These are phyloP conservation scores for Ametastegia equiseti DNA, from an alignment of 2,888 invertebrate genomes.

Conservation along the genomic window DNA sequence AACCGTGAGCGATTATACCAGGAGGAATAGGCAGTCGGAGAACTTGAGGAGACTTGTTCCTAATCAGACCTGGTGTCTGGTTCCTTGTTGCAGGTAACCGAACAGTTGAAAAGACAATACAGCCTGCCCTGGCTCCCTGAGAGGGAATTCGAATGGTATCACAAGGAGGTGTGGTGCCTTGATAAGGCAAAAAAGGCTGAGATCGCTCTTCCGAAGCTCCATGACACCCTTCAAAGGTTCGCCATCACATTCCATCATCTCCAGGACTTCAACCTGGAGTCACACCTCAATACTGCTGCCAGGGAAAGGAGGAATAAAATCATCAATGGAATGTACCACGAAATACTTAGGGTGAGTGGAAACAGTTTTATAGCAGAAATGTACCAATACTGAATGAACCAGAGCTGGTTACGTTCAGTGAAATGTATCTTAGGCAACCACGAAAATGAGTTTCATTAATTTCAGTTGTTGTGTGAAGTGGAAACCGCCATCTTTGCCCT, in stretches of 20 bases:
- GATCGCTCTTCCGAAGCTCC: conserved; percentile 79
- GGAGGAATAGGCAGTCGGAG: not conserved
- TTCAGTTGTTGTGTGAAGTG: conserved; percentile 79
- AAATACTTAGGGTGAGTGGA: conserved; percentile 69
- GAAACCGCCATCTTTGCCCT: conserved; percentile 78
- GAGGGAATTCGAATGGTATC: conserved; percentile 73
- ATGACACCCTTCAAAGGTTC: conserved; percentile 77
- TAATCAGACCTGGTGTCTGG: conserved; percentile 1
- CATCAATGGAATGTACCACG: conserved; percentile 72
- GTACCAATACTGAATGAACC: too few relatives aligned
- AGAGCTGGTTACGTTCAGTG: too few relatives aligned
- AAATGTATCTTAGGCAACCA: too few relatives aligned
- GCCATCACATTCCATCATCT: conserved; percentile 77
- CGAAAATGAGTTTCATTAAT: not conserved
- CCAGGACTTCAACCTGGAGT: conserved; percentile 68
- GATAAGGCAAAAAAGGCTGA: conserved; percentile 77
- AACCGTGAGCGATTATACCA: not conserved
- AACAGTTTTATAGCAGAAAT: too few relatives aligned
- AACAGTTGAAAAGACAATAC: conserved; percentile 71
- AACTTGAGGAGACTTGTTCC: conserved; percentile 9
- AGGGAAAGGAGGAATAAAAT: conserved; percentile 76
- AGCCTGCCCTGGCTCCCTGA: conserved; percentile 76
- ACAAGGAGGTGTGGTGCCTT: conserved; percentile 71
- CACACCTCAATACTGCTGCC: conserved; percentile 73
- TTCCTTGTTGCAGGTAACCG: conserved; percentile 50